These are phyloP conservation scores for Sturnira hondurensis DNA, from an alignment of 2,113 vertebrate genomes.

Conservation along the genomic window DNA sequence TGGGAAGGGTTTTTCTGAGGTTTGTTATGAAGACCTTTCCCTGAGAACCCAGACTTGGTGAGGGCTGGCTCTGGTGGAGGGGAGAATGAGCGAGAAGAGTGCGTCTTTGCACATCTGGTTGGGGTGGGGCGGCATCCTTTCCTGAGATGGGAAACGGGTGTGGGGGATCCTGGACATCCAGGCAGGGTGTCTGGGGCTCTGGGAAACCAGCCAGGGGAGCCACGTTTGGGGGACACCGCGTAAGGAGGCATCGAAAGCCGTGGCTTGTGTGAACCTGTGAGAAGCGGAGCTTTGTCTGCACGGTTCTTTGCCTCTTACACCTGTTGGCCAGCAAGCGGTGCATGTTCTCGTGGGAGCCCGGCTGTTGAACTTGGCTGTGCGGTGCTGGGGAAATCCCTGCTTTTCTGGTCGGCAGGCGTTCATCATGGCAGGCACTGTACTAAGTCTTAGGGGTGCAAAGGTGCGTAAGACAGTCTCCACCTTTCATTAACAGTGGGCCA, in stretches of 20 bases:
- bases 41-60: not conserved
- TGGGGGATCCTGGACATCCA: not conserved
- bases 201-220: not conserved
- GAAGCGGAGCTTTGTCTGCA: not conserved
- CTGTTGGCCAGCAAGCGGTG: fast-evolving
- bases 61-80: not conserved
- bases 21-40: not conserved
- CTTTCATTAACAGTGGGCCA: not conserved
- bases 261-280: not conserved
- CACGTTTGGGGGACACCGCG: not conserved
- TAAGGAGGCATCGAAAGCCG: not conserved
- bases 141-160: not conserved
- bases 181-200: not conserved
- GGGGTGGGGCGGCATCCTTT: not conserved
- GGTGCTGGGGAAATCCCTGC: not conserved
- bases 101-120: not conserved
- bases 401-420: not conserved
- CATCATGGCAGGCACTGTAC: not conserved
- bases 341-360: not conserved
- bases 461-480: not conserved
- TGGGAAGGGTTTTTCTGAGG: not conserved
- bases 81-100: not conserved
- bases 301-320: not conserved
- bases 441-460: not conserved
- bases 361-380: fast-evolving